Conservation (phyloP, 2,888 invertebrate genomes). For the Andrena bucephala region DNA sequence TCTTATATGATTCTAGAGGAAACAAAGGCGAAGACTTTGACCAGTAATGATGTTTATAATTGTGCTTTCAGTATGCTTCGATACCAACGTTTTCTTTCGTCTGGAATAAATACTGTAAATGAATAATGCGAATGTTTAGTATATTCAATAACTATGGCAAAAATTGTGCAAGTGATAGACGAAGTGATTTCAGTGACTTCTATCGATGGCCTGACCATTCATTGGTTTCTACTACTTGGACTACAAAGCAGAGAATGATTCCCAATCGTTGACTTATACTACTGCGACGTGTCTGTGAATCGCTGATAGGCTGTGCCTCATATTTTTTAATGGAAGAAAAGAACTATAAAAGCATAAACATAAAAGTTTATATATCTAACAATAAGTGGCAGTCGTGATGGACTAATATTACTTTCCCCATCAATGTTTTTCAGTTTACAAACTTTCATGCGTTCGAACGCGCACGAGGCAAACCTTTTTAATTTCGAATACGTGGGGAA, state of each 20-base stretch:
- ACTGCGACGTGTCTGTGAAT: not conserved
- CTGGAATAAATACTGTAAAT: not conserved
- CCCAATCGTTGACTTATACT: not conserved
- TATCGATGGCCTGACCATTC: not conserved
- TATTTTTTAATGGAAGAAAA: too few species aligned
- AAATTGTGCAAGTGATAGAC: too few species aligned
- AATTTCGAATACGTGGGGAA: slow-evolving; percentile 21
- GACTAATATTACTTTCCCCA: not conserved
- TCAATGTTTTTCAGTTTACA: slow-evolving; percentile 7
- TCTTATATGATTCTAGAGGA: not conserved
- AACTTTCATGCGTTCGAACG: not conserved
- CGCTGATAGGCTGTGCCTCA: not conserved
- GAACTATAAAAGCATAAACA: not conserved
- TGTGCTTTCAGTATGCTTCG: not conserved
- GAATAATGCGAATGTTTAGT: not conserved
- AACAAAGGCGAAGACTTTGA: not conserved
- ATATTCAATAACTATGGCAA: too few species aligned
- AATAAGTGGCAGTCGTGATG: too few species aligned
- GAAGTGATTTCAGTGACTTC: not conserved
- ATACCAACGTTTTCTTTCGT: not conserved
- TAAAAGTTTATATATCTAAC: not conserved
- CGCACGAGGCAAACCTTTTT: slow-evolving; percentile 1
- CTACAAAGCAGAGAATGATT: not conserved
- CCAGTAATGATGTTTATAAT: not conserved
- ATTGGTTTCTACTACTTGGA: not conserved